These are phyloP conservation scores for Macaria liturata DNA, from an alignment of 2,888 invertebrate species.

Conservation along the genomic window DNA sequence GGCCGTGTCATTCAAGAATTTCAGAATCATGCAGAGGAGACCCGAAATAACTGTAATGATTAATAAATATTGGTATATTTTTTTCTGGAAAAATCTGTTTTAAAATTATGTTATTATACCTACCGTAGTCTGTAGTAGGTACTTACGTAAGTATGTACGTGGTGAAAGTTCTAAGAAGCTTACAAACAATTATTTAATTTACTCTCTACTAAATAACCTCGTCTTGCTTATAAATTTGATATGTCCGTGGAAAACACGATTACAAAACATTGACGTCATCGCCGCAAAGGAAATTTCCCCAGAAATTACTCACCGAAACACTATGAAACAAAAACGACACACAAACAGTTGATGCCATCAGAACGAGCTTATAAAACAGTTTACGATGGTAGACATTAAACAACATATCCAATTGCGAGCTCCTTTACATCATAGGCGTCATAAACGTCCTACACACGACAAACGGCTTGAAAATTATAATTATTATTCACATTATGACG, in stretches of 20 bases:
- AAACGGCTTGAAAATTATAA: constrained; percentile 56
- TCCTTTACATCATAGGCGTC: constrained; percentile 42
- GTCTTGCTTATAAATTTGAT: too few species aligned
- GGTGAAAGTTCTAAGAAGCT: too few species aligned
- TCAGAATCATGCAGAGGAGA: constrained; percentile 6
- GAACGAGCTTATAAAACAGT: constrained; percentile 22
- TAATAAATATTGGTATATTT: too few species aligned
- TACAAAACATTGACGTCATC: constrained; percentile 9
- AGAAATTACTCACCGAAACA: constrained; percentile 6
- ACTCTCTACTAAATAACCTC: too few species aligned
- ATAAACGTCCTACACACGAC: constrained; percentile 51
- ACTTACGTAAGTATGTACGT: too few species aligned
- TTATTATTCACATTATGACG: constrained; percentile 58
- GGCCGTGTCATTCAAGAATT: constrained; percentile 11
- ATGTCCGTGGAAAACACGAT: neutral
- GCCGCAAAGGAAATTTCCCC: constrained; percentile 1
- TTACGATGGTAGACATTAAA: constrained; percentile 29
- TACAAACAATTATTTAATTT: too few species aligned
- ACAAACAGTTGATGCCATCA: constrained; percentile 20
- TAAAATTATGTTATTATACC: too few species aligned
- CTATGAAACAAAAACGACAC: constrained; percentile 18
- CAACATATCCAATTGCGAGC: constrained; percentile 29
- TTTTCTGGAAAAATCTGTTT: too few species aligned
- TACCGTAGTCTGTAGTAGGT: too few species aligned
- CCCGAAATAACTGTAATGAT: neutral